Conservation (phyloP, 1,140 invertebrate species). For the Pollicipes pollicipes region DNA sequence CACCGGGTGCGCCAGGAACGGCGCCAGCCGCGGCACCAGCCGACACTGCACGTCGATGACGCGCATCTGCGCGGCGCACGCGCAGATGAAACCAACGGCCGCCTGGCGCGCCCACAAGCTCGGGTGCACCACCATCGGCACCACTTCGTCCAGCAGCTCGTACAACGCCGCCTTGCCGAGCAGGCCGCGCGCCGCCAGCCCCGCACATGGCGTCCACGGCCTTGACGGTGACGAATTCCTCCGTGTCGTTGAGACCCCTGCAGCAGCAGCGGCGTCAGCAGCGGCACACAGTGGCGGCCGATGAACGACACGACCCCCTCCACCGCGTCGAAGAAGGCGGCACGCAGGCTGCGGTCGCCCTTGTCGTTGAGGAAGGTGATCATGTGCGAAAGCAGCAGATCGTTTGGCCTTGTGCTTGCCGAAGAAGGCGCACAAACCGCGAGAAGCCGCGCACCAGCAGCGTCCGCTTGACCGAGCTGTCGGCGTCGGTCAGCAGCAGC, state of each 20-base stretch:
- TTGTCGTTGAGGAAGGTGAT: constrained; percentile 97
- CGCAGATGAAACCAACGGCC: constrained; percentile 64
- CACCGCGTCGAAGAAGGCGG: constrained; percentile 82
- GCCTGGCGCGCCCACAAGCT: constrained; percentile 54
- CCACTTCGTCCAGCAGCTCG: constrained; percentile 63
- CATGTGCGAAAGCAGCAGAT: constrained; percentile 85
- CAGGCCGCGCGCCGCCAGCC: constrained; percentile 67
- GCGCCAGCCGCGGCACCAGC: constrained; percentile 57
- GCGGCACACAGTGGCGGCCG: constrained; percentile 77
- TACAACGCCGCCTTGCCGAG: constrained; percentile 68
- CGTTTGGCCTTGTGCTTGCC: constrained; percentile 89
- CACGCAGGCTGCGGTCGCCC: constrained; percentile 69
- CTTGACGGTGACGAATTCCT: constrained; percentile 84
- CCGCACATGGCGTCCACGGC: constrained; percentile 67
- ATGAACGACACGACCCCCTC: constrained; percentile 83
- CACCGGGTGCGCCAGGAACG: constrained; percentile 55
- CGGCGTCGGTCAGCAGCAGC: constrained; percentile 65
- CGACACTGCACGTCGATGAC: constrained; percentile 84
- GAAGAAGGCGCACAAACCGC: constrained; percentile 82
- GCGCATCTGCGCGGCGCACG: constrained; percentile 51
- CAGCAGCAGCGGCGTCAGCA: constrained; percentile 75
- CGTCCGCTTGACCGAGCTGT: constrained; percentile 76
- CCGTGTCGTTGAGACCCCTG: constrained; percentile 83
- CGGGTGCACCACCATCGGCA: constrained; percentile 62
- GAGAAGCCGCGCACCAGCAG: constrained; percentile 77